Evolutionary conservation across 2,888 invertebrate species (phyloP).

Genomic region (Marronus borbonicus): DNA sequence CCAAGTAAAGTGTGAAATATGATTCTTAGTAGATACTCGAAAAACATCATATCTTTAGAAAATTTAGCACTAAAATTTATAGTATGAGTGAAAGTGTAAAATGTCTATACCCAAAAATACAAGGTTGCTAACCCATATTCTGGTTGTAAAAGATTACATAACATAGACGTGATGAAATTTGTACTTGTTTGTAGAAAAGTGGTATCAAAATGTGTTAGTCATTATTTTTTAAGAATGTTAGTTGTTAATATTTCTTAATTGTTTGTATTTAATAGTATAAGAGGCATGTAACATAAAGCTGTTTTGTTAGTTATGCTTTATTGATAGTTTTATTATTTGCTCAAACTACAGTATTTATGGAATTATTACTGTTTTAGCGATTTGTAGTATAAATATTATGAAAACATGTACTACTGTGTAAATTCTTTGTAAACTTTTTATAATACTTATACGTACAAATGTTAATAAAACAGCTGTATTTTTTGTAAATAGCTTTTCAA

Average conservation of each 20-base stretch:
- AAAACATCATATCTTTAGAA: background rate
- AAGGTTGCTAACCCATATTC: conserved; percentile 39
- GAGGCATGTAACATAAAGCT: conserved; percentile 17
- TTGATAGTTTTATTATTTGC: conserved; percentile 41
- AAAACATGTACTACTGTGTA: background rate
- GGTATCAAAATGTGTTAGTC: conserved; percentile 40
- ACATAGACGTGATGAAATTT: conserved; percentile 42
- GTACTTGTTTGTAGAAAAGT: conserved; percentile 21
- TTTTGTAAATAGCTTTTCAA: conserved; percentile 37
- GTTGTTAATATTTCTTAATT: conserved; percentile 29
- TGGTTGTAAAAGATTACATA: conserved; percentile 27
- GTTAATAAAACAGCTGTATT: conserved; percentile 9
- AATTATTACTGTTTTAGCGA: conserved; percentile 17
- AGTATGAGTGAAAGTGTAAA: conserved; percentile 24
- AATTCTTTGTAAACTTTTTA: background rate
- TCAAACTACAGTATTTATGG: conserved; percentile 37
- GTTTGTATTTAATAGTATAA: conserved; percentile 13
- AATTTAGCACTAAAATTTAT: background rate
- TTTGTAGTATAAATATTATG: conserved; percentile 17
- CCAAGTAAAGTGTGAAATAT: no score
- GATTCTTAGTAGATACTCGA: no score
- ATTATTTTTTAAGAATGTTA: conserved; percentile 44
- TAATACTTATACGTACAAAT: conserved; percentile 19
- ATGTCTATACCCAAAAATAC: conserved; percentile 14
- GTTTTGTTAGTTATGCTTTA: conserved; percentile 40